These are phyloP conservation scores for Megalopta genalis DNA, from an alignment of 1,140 invertebrate species.

Conservation along the genomic window DNA sequence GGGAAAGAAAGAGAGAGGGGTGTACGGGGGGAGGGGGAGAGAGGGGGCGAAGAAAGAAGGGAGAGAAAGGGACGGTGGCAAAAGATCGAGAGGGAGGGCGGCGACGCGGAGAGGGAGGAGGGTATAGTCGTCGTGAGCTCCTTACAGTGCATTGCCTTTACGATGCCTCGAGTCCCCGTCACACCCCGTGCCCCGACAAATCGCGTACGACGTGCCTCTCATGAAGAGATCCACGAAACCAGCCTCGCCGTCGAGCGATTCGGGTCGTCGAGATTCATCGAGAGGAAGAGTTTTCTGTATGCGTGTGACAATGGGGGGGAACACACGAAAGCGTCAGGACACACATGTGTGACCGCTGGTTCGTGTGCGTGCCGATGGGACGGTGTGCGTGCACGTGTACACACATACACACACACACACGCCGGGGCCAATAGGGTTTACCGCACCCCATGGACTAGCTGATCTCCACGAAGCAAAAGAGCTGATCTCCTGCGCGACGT, in stretches of 20 bases:
- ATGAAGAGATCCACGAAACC: slow-evolving; percentile 73
- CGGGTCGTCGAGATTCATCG: slow-evolving; percentile 64
- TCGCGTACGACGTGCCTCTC: slow-evolving; percentile 73
- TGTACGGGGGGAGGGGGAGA: slow-evolving; percentile 33
- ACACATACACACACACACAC: slow-evolving; percentile 10
- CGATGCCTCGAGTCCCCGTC: slow-evolving; percentile 74
- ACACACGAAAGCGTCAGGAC: too few species aligned
- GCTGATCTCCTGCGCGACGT: slow-evolving; percentile 40
- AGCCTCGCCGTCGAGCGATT: slow-evolving; percentile 67
- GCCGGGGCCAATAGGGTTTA: slow-evolving; percentile 29
- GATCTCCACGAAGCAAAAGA: slow-evolving; percentile 36
- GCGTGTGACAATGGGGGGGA: slow-evolving; percentile 42
- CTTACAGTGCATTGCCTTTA: slow-evolving; percentile 79
- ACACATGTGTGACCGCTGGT: too few species aligned
- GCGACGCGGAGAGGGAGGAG: slow-evolving; percentile 45
- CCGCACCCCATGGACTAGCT: slow-evolving; percentile 38
- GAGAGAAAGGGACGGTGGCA: slow-evolving; percentile 50
- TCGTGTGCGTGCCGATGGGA: too few species aligned
- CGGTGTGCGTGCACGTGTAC: too few species aligned
- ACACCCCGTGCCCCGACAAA: slow-evolving; percentile 74
- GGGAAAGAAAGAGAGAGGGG: slow-evolving; percentile 43
- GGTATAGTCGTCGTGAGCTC: slow-evolving; percentile 75
- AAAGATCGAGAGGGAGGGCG: slow-evolving; percentile 31
- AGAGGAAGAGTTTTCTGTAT: slow-evolving; percentile 51
- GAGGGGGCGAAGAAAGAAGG: slow-evolving; percentile 44